Percentiles rank a stretch among this genome's conserved stretches.
phyloP scores from a whole-genome alignment of 2,113 vertebrate species.

The Monopterus albus region DNA sequence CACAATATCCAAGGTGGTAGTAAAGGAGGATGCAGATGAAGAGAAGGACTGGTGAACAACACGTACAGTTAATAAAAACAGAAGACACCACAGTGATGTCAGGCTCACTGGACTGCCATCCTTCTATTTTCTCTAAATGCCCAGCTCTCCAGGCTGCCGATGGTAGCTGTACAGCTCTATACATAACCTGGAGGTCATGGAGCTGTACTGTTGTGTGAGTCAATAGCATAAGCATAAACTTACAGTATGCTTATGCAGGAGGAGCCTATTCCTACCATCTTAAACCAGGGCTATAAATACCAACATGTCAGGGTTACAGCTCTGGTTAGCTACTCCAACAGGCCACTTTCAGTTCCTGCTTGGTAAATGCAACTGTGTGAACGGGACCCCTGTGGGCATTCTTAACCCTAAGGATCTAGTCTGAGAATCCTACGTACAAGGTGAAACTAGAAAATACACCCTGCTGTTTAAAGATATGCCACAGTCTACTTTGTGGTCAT shows the following conservation, averaged over 20 bases:
- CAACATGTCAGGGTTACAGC: constrained; percentile 60
- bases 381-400: background rate
- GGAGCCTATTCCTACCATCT: constrained; percentile 62
- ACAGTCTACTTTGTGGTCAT: constrained; percentile 23
- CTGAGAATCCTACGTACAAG: constrained; percentile 30
- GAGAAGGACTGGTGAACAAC: constrained; percentile 30
- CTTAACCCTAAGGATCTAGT: constrained; percentile 4
- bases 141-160: constrained; percentile 9
- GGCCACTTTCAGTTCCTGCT: constrained; percentile 39
- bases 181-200: constrained; percentile 69
- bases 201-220: constrained; percentile 71
- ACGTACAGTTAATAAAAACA: constrained; percentile 37
- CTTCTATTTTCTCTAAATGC: constrained; percentile 40
- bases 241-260: too few species aligned
- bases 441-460: constrained; percentile 38
- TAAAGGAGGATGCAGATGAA: background rate
- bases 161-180: constrained; percentile 47
- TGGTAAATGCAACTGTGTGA: constrained; percentile 9
- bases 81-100: constrained; percentile 33
- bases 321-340: constrained; percentile 64
- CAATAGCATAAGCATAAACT: too few species aligned
- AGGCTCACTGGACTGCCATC: constrained; percentile 19
- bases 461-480: constrained; percentile 57
- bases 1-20: background rate
- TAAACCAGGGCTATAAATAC: constrained; percentile 76